Evolutionary conservation across 2,888 invertebrate genomes (phyloP).

Genomic region (Automeris io): DNA sequence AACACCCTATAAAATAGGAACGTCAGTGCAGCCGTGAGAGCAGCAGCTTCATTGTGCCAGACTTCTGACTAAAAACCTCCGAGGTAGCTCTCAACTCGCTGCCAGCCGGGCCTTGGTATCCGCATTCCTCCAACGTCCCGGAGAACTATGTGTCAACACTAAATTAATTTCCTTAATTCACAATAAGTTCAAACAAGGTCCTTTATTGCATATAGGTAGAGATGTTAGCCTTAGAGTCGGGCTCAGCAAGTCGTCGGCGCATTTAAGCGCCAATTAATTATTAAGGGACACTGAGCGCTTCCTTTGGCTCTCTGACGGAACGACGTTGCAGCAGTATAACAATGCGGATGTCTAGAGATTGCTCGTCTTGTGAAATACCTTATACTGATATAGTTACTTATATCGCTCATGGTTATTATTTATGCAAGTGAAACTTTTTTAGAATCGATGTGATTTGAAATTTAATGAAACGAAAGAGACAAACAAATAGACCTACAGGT

Average conservation of each 20-base stretch:
- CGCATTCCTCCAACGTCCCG: no score
- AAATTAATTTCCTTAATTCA: slow-evolving; percentile 17
- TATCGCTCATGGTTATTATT: no score
- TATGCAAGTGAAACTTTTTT: no score
- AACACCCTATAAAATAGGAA: no score
- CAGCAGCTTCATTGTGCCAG: no score
- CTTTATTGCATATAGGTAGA: slow-evolving; percentile 54
- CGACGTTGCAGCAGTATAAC: slow-evolving; percentile 64
- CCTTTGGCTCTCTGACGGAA: slow-evolving; percentile 70
- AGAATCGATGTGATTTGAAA: no score
- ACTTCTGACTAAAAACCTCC: no score
- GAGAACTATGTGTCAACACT: not conserved
- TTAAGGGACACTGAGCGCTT: slow-evolving; percentile 62
- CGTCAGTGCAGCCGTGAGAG: no score
- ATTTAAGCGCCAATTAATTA: slow-evolving; percentile 75
- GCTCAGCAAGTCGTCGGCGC: slow-evolving; percentile 67
- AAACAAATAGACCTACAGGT: no score
- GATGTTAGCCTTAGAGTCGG: slow-evolving; percentile 56
- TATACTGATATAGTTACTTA: slow-evolving; percentile 41
- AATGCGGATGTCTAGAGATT: slow-evolving; percentile 69
- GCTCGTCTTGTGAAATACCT: slow-evolving; percentile 69
- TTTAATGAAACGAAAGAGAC: no score
- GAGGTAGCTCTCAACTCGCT: no score
- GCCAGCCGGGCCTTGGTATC: no score
- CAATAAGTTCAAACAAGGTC: slow-evolving; percentile 34